Conservation (phyloP, 2,888 invertebrate species). For the Chloroclysta siterata region DNA sequence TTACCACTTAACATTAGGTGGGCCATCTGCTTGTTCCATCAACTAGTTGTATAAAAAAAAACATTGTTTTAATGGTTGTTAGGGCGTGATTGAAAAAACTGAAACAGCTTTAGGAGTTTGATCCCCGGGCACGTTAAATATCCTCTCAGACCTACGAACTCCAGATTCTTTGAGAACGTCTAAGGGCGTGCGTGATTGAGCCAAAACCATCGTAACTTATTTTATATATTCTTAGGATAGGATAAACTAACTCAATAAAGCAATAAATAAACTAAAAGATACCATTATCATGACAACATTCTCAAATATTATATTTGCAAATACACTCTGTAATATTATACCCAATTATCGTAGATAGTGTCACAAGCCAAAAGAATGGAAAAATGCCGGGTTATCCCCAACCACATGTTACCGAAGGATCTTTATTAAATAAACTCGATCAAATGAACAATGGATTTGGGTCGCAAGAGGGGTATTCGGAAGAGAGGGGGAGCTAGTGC, state of each 20-base stretch:
- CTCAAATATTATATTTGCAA: conserved; percentile 5
- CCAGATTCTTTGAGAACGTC: no score
- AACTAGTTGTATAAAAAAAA: no score
- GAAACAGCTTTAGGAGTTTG: no score
- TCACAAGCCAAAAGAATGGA: conserved; percentile 29
- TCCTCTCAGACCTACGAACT: no score
- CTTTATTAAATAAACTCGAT: conserved; percentile 63
- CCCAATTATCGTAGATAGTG: conserved; percentile 28
- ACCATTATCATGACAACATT: conserved; percentile 4
- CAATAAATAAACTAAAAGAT: conserved; percentile 7
- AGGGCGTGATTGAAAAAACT: no score
- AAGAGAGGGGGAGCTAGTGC: conserved; percentile 16
- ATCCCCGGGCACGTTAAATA: no score
- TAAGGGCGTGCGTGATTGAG: no score
- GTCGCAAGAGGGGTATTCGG: conserved; percentile 57
- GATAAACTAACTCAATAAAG: background rate
- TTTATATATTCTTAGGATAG: no score
- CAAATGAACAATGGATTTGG: conserved; percentile 74
- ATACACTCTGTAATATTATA: conserved; percentile 16
- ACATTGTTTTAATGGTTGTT: no score
- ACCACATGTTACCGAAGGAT: conserved; percentile 46
- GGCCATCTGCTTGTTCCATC: no score
- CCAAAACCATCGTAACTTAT: no score
- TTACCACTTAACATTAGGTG: no score
- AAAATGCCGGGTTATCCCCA: conserved; percentile 35